Conservation (phyloP, 2,113 vertebrate genomes). For the Xiphophorus couchianus region DNA sequence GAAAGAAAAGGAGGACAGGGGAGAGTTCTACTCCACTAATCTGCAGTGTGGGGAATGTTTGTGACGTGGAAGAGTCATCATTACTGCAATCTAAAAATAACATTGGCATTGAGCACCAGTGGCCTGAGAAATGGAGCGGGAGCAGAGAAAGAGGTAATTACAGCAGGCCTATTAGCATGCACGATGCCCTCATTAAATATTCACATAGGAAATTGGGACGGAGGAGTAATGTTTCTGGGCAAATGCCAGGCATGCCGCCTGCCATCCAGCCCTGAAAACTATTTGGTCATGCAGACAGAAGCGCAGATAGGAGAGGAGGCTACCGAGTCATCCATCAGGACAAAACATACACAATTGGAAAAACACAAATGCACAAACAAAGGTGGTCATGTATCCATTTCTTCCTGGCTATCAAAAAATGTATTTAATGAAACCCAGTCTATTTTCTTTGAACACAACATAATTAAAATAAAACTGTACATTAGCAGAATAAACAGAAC, state of each 20-base stretch:
- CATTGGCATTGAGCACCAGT: slow-evolving; percentile 58
- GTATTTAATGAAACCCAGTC: background rate
- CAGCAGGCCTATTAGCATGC: slow-evolving; percentile 73
- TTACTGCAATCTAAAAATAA: slow-evolving; percentile 82
- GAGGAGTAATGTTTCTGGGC: slow-evolving; percentile 63
- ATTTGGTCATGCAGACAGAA: slow-evolving; percentile 42
- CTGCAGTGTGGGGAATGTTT: slow-evolving; percentile 48
- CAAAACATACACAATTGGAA: background rate
- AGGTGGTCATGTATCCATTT: slow-evolving; percentile 8
- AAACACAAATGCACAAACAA: background rate
- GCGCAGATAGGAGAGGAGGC: slow-evolving; percentile 18
- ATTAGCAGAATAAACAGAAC: slow-evolving; percentile 58
- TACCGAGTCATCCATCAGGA: slow-evolving; percentile 26
- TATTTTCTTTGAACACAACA: slow-evolving; percentile 13
- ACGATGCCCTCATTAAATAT: slow-evolving; percentile 76
- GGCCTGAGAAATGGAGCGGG: slow-evolving; percentile 67
- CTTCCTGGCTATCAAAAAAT: background rate
- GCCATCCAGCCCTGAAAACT: slow-evolving; percentile 38
- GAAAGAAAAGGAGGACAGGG: background rate
- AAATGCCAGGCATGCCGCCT: slow-evolving; percentile 52
- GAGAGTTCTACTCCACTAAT: slow-evolving; percentile 39
- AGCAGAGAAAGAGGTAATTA: slow-evolving; percentile 76
- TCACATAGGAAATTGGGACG: slow-evolving; percentile 73
- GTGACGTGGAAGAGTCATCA: slow-evolving; percentile 65
- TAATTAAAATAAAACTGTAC: slow-evolving; percentile 36